Evolutionary conservation across 2,113 vertebrate species (phyloP), one percentile per base, ranked within the genome.

Genomic region (Platanista minor): DNA sequence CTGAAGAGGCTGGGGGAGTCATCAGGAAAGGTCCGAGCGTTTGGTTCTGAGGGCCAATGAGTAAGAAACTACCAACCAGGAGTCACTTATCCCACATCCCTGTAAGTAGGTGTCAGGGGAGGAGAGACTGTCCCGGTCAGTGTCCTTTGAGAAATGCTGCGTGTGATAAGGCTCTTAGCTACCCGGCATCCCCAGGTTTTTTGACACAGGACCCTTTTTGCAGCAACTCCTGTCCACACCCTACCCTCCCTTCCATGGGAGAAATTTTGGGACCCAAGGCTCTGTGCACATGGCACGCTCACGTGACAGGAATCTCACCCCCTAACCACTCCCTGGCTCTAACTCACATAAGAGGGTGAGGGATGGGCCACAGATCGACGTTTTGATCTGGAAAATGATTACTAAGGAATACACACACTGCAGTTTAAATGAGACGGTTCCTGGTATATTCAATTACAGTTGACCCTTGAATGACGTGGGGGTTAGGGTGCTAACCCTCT

Each of bases 371-470:
- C 36, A n/a, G 25, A 75, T 12, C 20, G 46, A 57, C 36, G 57
- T 31, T 92, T 83, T 69, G 36, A 96, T 78, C 46, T 69, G 46
- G 74, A 93, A 90, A 59, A 61, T 33, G 86, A 90, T 49, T 39
- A 61, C 46, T 78, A 93, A 74, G 52, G 49, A 61, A 78, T 9
- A 46, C 2, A 75, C 2, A 64, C 2, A 77, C 27, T 3, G 6
- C 57, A 62, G 81, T 77, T 93, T 90, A 77, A 69, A 74, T 52
- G 52, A 85, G 71, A 67, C 17, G 23, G 39, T 64, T 75, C 61
- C 15, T 91, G n/a, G 67, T 62, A 78, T 52, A 95, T 41, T 41
- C 41, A 39, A 64, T 27, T n/a, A 23, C 18, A 54, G 75, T 8
- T 78, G 75, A 78, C 49, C 75, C 33, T 36, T 20, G 2, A 78